phyloP scores from a whole-genome alignment of 23 tunicate species.

The Corella eumyota region DNA sequence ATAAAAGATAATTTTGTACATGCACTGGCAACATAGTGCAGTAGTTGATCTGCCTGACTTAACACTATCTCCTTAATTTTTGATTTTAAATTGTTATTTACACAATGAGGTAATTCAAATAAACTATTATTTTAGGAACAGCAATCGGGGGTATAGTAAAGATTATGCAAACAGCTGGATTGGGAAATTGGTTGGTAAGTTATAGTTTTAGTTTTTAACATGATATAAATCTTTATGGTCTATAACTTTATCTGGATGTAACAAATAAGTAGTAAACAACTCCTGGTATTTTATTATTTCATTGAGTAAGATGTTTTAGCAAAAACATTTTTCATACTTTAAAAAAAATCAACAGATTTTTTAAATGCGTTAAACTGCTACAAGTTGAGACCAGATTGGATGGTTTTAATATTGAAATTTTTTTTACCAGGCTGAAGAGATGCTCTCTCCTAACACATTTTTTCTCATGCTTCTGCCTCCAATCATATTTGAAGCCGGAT shows the following conservation, averaged over 20 bases:
- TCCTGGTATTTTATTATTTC: not conserved
- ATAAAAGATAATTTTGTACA: not conserved
- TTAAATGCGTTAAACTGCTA: not conserved
- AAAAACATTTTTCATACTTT: not conserved
- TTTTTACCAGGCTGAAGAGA: slow-evolving; percentile 71
- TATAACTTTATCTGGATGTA: too few species aligned
- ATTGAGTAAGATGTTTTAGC: not conserved
- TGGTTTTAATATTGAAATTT: not conserved
- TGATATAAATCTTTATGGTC: not conserved
- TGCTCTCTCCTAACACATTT: slow-evolving; percentile 85
- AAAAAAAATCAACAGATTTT: slow-evolving; percentile 1
- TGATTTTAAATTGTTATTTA: not conserved
- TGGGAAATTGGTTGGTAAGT: slow-evolving; percentile 80
- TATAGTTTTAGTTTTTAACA: not conserved
- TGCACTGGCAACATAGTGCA: too few species aligned
- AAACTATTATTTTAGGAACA: slow-evolving; percentile 38
- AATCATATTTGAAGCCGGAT: slow-evolving; percentile 98
- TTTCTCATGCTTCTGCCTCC: slow-evolving; percentile 91
- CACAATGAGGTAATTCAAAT: too few species aligned
- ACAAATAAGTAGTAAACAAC: too few species aligned
- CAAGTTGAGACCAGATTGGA: not conserved
- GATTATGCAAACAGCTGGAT: slow-evolving; percentile 71
- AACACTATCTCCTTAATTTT: not conserved
- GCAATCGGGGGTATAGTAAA: slow-evolving; percentile 83
- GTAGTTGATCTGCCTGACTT: too few species aligned